These are phyloP conservation scores for Pipa parva DNA, from an alignment of 2,113 vertebrate species.

Conservation along the genomic window DNA sequence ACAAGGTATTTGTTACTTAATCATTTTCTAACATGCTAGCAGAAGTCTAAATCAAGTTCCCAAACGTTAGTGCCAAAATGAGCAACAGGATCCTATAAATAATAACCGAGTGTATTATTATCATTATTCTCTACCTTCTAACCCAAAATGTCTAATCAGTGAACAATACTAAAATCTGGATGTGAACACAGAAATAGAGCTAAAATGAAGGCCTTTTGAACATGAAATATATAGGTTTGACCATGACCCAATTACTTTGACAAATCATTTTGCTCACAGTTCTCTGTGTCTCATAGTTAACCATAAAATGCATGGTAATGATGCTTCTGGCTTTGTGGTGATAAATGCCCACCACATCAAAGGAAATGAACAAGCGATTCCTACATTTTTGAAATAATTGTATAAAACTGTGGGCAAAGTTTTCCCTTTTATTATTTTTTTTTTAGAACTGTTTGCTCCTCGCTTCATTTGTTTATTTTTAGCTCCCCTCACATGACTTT, in stretches of 20 bases:
- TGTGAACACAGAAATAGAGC: neutral
- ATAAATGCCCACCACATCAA: slow-evolving; percentile 19
- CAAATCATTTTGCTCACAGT: neutral
- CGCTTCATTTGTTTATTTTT: no score
- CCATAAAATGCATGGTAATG: neutral
- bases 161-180: neutral
- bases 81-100: no score
- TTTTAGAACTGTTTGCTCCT: no score
- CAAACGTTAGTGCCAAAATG: no score
- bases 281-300: neutral
- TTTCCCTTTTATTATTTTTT: no score
- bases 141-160: neutral
- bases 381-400: neutral
- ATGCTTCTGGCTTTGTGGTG: slow-evolving; percentile 21
- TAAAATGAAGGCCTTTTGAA: neutral
- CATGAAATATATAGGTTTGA: slow-evolving; percentile 5
- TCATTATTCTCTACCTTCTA: no score
- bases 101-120: no score
- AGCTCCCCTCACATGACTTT: no score
- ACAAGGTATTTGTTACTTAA: no score
- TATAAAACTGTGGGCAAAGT: no score
- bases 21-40: no score
- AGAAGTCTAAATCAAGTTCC: no score
- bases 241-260: slow-evolving; percentile 24
- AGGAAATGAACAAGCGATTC: neutral